Evolutionary conservation across 1,140 invertebrate species (phyloP).

Genomic region (Eubasilissa regina): DNA sequence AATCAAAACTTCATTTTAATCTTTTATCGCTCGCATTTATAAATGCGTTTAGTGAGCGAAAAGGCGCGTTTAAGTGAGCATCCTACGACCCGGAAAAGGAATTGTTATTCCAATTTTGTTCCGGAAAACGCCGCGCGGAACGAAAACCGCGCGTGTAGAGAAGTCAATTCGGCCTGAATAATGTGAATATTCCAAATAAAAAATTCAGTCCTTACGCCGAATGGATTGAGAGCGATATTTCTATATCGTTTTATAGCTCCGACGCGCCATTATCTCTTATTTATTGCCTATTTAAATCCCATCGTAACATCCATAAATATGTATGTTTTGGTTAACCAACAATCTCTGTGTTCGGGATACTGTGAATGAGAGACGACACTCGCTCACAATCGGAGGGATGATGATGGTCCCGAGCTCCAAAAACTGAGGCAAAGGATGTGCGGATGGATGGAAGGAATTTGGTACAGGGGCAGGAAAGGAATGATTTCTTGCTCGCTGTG

Average conservation of each 20-base stretch:
- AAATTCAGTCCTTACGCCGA: conserved; percentile 34
- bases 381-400: no score
- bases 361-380: background rate
- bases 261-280: conserved; percentile 32
- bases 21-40: background rate
- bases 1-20: background rate
- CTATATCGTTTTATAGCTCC: conserved; percentile 35
- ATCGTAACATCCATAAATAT: conserved; percentile 33
- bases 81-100: background rate
- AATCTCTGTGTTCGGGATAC: conserved; percentile 12
- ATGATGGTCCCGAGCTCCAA: no score
- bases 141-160: background rate
- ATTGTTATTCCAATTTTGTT: conserved; percentile 9
- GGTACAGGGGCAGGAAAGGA: no score
- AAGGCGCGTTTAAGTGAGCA: background rate
- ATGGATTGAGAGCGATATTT: conserved; percentile 40
- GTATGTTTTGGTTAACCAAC: conserved; percentile 32
- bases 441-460: no score
- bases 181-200: conserved; percentile 38
- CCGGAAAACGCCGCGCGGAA: background rate
- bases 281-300: conserved; percentile 38
- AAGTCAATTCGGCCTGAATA: conserved; percentile 16
- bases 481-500: no score
- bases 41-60: background rate
- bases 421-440: no score